Percentiles rank a stretch among this genome's conserved stretches.
phyloP scores from a whole-genome alignment of 2,888 invertebrate genomes.

The Agriopis aurantiaria region DNA sequence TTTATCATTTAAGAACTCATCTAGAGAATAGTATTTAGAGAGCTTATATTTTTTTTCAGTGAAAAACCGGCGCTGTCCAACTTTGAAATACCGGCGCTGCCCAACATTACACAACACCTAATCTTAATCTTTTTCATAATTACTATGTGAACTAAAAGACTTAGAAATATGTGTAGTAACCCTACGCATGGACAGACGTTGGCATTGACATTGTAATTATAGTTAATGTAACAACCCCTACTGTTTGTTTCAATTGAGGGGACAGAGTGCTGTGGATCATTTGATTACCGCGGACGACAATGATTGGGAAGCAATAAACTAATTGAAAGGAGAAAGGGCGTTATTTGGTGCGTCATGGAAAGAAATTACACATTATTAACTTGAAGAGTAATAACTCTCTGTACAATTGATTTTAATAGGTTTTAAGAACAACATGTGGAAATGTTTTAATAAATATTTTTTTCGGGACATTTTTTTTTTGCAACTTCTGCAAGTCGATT shows the following conservation, averaged over 20 bases:
- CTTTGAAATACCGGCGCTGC: too few species aligned
- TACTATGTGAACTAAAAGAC: background rate
- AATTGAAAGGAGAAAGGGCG: conserved; percentile 15
- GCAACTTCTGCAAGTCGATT: too few species aligned
- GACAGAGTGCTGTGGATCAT: conserved; percentile 39
- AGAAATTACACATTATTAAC: background rate
- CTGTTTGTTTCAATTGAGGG: conserved; percentile 50
- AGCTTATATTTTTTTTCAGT: too few species aligned
- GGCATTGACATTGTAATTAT: conserved; percentile 40
- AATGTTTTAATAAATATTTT: too few species aligned
- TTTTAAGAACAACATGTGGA: conserved; percentile 2
- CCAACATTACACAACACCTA: too few species aligned
- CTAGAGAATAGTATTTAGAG: too few species aligned
- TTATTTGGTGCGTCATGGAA: background rate
- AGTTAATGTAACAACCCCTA: conserved; percentile 40
- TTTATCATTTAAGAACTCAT: too few species aligned
- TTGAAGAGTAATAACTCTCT: too few species aligned
- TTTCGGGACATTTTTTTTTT: too few species aligned
- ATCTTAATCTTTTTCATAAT: too few species aligned
- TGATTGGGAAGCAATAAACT: conserved; percentile 33
- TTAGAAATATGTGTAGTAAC: conserved; percentile 2
- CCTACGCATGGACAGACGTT: conserved; percentile 43
- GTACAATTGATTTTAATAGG: background rate
- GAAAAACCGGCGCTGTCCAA: too few species aligned
- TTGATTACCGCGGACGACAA: conserved; percentile 37